Percentiles rank a stretch among this genome's conserved stretches.
phyloP scores from a whole-genome alignment of 2,888 invertebrate species.

The Candidula unifasciata region DNA sequence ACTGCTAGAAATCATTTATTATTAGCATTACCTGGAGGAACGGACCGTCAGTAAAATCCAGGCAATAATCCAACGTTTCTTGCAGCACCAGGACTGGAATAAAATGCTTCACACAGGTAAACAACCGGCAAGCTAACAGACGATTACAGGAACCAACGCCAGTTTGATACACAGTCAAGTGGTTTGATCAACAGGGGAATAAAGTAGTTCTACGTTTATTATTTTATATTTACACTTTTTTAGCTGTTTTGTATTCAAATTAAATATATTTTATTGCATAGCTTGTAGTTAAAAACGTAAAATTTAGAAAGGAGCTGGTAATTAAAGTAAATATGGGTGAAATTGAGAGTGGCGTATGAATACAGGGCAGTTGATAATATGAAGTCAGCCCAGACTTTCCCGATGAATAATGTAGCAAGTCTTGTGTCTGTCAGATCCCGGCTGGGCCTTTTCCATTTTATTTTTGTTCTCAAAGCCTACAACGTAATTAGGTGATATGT shows the following conservation, averaged over 20 bases:
- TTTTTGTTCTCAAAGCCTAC: too few species aligned
- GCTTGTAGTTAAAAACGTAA: neutral
- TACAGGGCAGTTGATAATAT: neutral
- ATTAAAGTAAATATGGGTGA: too few species aligned
- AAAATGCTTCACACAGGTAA: constrained; percentile 20
- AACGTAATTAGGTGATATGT: too few species aligned
- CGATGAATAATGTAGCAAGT: constrained; percentile 16
- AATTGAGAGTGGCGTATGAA: constrained; percentile 1
- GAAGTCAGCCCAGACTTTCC: constrained; percentile 10
- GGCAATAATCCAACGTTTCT: constrained; percentile 26
- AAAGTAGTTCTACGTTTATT: constrained; percentile 24
- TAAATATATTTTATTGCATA: neutral
- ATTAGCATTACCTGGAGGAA: constrained; percentile 21
- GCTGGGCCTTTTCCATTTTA: too few species aligned
- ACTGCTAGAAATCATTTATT: neutral
- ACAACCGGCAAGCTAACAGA: constrained; percentile 28
- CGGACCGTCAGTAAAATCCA: constrained; percentile 32
- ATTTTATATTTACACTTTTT: neutral
- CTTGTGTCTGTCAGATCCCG: neutral
- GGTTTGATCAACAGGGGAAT: constrained; percentile 19
- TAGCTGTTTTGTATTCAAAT: neutral
- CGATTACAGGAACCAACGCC: constrained; percentile 39
- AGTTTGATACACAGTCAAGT: neutral
- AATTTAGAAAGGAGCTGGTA: too few species aligned
- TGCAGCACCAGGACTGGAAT: constrained; percentile 13